Conservation (phyloP, 2,113 vertebrate genomes). For the human region GRCh38 chr20:53075001-53075500, state of each 20-base stretch:
- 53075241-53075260: background rate
- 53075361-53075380: background rate
- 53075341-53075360: background rate
- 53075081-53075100: slow-evolving; percentile 74
- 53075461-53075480: background rate
- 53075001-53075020: slow-evolving; percentile 64
- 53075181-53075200: slow-evolving; percentile 49
- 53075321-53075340: slow-evolving; percentile 44
- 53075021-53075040: slow-evolving; percentile 71
- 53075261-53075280: background rate
- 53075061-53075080: slow-evolving; percentile 69
- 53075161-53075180: slow-evolving; percentile 42
- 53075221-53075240: slow-evolving; percentile 54
- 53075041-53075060: slow-evolving; percentile 74
- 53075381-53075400: background rate
- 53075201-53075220: slow-evolving; percentile 62
- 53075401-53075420: background rate
- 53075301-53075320: background rate
- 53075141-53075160: slow-evolving; percentile 44
- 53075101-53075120: slow-evolving; percentile 65
- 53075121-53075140: slow-evolving; percentile 71
- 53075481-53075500: background rate
- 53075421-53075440: too few relatives aligned
- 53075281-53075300: background rate
- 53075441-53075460: background rate